phyloP scores from a whole-genome alignment of 2,888 invertebrate species.

The Drosophila peninsularis region DNA sequence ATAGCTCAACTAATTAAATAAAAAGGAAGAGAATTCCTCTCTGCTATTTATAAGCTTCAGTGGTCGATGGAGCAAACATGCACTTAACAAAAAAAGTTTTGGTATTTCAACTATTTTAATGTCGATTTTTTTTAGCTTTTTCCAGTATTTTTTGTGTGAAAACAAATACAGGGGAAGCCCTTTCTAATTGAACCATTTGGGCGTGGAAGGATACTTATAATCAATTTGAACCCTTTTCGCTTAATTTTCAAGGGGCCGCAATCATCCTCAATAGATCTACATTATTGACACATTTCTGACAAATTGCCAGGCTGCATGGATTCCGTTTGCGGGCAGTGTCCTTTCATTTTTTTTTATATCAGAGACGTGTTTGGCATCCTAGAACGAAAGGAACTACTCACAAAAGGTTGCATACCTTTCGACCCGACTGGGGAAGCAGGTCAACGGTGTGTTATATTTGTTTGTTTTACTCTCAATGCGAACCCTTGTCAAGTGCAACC shows the following conservation, averaged over 20 bases:
- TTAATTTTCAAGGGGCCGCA: conserved; percentile 55
- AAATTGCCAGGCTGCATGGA: conserved; percentile 66
- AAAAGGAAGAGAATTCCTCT: not conserved
- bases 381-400: conserved; percentile 38
- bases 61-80: not conserved
- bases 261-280: conserved; percentile 70
- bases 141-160: conserved; percentile 1
- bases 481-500: conserved; percentile 68
- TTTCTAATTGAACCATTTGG: conserved; percentile 28
- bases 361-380: conserved; percentile 68
- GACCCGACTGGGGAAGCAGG: conserved; percentile 50
- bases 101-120: conserved; percentile 12
- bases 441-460: conserved; percentile 60
- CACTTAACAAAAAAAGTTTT: not conserved
- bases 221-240: conserved; percentile 60
- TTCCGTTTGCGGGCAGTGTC: conserved; percentile 52
- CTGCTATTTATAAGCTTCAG: not conserved
- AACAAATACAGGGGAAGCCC: conserved; percentile 8
- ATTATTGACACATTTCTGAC: conserved; percentile 81
- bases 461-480: conserved; percentile 76
- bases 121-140: not conserved
- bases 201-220: conserved; percentile 36
- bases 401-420: conserved; percentile 67
- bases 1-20: not conserved
- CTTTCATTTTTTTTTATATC: conserved; percentile 44